Percentiles rank a stretch among this genome's conserved stretches.
phyloP scores from a whole-genome alignment of 92 coral and sea anemone genomes.

The Pocillopora meandrina region DNA sequence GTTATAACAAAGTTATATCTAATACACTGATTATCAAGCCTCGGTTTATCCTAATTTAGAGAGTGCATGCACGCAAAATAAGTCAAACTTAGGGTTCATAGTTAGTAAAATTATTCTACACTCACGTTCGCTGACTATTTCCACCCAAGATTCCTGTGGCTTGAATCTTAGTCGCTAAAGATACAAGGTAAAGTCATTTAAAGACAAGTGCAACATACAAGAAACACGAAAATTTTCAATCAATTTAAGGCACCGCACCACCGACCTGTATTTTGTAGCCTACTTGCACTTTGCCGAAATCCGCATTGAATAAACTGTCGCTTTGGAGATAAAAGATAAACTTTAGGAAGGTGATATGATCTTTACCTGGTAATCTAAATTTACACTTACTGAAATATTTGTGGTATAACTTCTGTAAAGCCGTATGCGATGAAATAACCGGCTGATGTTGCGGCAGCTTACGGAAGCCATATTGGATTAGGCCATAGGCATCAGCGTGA shows the following conservation, averaged over 20 bases:
- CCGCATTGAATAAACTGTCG: slow-evolving; percentile 24
- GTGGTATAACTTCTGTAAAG: slow-evolving; percentile 54
- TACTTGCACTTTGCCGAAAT: slow-evolving; percentile 41
- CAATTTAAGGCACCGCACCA: not conserved
- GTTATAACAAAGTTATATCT: too few relatives aligned
- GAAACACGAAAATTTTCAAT: too few relatives aligned
- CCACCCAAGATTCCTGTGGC: not conserved
- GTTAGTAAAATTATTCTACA: not conserved
- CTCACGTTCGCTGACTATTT: slow-evolving; percentile 13
- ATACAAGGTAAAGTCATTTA: not conserved
- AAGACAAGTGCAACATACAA: not conserved
- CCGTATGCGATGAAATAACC: slow-evolving; percentile 73
- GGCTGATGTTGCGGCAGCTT: slow-evolving; percentile 65
- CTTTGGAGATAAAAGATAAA: slow-evolving; percentile 7
- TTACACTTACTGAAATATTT: slow-evolving; percentile 54
- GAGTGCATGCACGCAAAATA: too few relatives aligned
- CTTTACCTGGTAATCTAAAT: not conserved
- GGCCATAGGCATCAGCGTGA: not conserved
- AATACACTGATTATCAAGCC: too few relatives aligned
- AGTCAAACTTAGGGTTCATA: too few relatives aligned
- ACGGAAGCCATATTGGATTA: slow-evolving; percentile 67
- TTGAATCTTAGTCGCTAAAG: slow-evolving; percentile 14
- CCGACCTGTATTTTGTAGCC: slow-evolving; percentile 49
- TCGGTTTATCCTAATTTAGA: too few relatives aligned
- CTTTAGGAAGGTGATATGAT: not conserved